phyloP scores from a whole-genome alignment of 2,888 invertebrate species.

The Pristionchus exspectatus region DNA sequence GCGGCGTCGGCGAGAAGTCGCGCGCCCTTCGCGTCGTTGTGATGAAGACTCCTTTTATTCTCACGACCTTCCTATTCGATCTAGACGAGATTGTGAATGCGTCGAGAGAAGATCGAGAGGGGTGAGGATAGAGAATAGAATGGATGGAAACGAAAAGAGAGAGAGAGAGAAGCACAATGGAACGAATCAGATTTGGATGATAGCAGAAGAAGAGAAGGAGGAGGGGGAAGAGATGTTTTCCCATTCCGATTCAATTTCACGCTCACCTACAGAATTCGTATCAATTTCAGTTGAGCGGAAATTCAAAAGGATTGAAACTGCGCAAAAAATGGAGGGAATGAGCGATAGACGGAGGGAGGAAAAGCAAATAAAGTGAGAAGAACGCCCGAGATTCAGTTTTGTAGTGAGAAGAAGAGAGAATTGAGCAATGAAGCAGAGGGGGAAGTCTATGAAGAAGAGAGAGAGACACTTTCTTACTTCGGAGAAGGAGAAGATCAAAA shows the following conservation, averaged over 20 bases:
- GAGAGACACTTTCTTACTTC: background rate
- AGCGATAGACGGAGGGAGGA: slow-evolving; percentile 24
- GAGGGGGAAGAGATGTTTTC: slow-evolving; percentile 10
- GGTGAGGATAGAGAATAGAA: background rate
- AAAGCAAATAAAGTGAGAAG: background rate
- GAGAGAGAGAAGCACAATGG: slow-evolving; percentile 10
- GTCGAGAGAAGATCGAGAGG: too few species aligned
- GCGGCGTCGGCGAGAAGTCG: slow-evolving; percentile 1
- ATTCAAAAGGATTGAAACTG: background rate
- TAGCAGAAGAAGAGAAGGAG: background rate
- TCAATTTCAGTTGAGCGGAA: background rate
- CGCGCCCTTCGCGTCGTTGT: slow-evolving; percentile 37
- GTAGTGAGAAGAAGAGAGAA: background rate
- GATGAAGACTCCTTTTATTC: background rate
- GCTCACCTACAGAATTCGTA: background rate
- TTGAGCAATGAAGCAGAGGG: background rate
- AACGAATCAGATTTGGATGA: slow-evolving; percentile 40
- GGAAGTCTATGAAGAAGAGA: background rate
- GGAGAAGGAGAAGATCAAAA: too few species aligned
- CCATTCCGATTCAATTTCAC: background rate
- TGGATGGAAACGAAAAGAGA: background rate
- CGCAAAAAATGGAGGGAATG: background rate
- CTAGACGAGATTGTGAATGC: background rate
- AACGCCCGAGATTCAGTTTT: background rate
- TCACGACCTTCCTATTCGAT: background rate